phyloP scores from a whole-genome alignment of 1,140 invertebrate genomes.

The Brachionus koreanus region DNA sequence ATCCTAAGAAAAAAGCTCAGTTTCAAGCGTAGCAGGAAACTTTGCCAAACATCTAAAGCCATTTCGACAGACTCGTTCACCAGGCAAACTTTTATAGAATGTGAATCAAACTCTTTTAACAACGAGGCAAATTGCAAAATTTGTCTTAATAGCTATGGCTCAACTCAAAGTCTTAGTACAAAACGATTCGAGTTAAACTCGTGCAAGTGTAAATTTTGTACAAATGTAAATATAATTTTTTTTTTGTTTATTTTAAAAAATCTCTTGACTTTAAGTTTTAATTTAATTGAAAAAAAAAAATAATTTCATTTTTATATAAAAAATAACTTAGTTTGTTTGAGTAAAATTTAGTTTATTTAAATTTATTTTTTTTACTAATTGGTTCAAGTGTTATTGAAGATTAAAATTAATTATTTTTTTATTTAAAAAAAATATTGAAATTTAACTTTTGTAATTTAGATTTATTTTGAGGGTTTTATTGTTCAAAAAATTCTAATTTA shows the following conservation, averaged over 20 bases:
- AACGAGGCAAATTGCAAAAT: slow-evolving; percentile 6
- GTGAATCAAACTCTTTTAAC: not conserved
- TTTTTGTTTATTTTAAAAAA: not conserved
- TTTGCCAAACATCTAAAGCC: not conserved
- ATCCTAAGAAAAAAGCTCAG: not conserved
- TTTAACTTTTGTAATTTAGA: too few species aligned
- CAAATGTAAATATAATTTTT: slow-evolving; percentile 41
- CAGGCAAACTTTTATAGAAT: not conserved
- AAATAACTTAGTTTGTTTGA: too few species aligned
- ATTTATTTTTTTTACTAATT: too few species aligned
- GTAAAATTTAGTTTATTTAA: too few species aligned
- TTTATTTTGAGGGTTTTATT: too few species aligned
- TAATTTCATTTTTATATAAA: too few species aligned
- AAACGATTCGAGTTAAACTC: slow-evolving; percentile 1
- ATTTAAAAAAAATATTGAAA: too few species aligned
- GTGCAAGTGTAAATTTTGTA: slow-evolving; percentile 44
- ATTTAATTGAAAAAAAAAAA: not conserved
- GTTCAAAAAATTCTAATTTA: too few species aligned
- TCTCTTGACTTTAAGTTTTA: not conserved
- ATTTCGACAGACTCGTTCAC: not conserved
- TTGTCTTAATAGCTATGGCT: slow-evolving; percentile 9
- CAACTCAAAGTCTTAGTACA: not conserved
- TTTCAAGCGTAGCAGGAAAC: not conserved
- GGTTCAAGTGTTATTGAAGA: too few species aligned
- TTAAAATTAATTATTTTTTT: too few species aligned